Evolutionary conservation across 2,113 vertebrate species (phyloP).

Genomic region (Psephotus haematonotus): DNA sequence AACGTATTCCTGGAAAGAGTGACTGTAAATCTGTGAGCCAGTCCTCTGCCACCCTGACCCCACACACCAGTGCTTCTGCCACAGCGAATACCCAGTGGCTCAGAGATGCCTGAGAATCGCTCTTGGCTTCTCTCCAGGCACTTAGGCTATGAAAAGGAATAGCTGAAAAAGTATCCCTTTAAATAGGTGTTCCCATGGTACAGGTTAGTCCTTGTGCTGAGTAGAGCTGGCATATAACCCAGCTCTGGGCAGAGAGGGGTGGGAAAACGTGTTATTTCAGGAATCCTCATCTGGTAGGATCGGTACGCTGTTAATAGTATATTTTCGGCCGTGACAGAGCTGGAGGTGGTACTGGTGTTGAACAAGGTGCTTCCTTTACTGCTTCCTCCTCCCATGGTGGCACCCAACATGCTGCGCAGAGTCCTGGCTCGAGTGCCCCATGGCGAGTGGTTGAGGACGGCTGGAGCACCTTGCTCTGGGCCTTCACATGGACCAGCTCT

Average conservation of each 20-base stretch:
- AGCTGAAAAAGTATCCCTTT: neutral
- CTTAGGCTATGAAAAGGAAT: neutral
- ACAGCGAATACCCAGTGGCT: neutral
- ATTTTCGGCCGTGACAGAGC: neutral
- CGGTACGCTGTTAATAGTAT: neutral
- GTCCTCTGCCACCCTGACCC: neutral
- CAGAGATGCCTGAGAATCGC: neutral
- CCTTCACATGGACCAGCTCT: fast-evolving
- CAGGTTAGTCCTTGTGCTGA: neutral
- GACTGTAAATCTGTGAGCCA: neutral
- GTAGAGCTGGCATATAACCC: neutral
- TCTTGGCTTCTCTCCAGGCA: neutral
- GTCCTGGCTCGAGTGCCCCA: neutral
- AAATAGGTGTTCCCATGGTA: neutral
- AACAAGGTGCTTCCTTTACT: neutral
- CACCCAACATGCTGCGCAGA: fast-evolving
- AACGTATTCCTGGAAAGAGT: neutral
- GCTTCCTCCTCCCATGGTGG: neutral
- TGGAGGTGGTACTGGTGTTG: neutral
- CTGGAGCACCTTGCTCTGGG: neutral
- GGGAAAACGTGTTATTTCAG: neutral
- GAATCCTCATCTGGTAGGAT: neutral
- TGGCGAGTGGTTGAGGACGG: fast-evolving
- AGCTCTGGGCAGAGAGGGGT: neutral
- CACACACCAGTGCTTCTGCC: neutral